Evolutionary conservation across 2,797 vertebrate genomes (phyloP).

Genomic region (Chelmon rostratus): DNA sequence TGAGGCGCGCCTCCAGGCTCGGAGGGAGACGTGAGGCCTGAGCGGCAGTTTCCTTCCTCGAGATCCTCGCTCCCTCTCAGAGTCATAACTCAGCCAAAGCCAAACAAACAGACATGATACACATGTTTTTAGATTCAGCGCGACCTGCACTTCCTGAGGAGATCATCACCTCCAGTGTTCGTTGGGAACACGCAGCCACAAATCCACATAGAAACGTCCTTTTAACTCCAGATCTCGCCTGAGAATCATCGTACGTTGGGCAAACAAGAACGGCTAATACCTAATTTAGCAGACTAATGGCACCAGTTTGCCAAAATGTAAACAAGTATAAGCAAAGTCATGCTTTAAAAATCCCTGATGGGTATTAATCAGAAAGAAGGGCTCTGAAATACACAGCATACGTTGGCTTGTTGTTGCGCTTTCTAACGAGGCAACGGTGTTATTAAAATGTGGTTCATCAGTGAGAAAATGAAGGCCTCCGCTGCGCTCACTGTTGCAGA

Average conservation of each 20-base stretch:
- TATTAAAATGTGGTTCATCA: neutral
- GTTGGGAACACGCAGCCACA: too few relatives aligned
- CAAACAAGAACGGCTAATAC: neutral
- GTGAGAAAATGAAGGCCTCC: slow-evolving; percentile 1
- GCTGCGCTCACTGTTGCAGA: neutral
- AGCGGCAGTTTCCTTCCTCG: neutral
- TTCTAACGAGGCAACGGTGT: neutral
- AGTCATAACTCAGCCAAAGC: neutral
- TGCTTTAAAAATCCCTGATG: neutral
- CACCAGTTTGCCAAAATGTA: neutral
- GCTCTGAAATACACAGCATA: neutral
- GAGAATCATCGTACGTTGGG: too few relatives aligned
- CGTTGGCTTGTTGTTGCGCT: neutral
- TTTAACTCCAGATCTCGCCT: too few relatives aligned
- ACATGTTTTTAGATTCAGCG: neutral
- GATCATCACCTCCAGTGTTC: neutral
- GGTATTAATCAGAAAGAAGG: neutral
- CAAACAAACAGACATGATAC: neutral
- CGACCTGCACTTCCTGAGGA: neutral
- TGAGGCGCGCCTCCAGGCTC: too few relatives aligned
- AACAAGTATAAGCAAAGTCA: neutral
- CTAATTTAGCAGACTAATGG: neutral
- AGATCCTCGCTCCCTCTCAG: neutral
- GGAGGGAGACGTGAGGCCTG: neutral
- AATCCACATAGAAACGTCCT: neutral